Evolutionary conservation across 2,113 vertebrate species (phyloP), one percentile per base, ranked within the genome.

Genomic region (Cariama cristata): DNA sequence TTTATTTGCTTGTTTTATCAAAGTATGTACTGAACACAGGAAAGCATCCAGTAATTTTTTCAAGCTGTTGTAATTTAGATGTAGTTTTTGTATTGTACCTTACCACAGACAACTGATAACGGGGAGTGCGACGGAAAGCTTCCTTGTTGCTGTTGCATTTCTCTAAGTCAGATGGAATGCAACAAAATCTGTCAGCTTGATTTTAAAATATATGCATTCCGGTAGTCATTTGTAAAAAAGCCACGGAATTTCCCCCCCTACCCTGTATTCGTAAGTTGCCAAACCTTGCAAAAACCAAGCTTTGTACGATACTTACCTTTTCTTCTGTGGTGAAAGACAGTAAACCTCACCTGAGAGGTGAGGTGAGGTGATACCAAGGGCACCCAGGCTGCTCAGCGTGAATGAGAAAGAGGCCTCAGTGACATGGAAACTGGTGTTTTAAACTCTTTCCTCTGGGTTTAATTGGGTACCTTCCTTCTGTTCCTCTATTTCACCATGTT

Each of bases 211-310:
- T 3, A 2, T 5, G 2, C 49, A 19, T 60, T 68, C 40, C 4
- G 3, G 16, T 40, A 19, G 23, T 40, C 50, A 52, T 3, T 44
- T 45, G 8, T 44, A 21, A 59, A 49, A 44, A 73, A 77, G 8
- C 28, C 2, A 2, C 8, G 58, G 38, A 22, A n/a, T 27, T 66
- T 32, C 38, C 13, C 2, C 7, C 40, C 7, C 7, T 1, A 2
- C 1, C 8, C 1, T 0, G 2, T 28, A 14, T 42, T 30, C 2
- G 0, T 47, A n/a, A 69, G 33, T 53, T 73, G 18, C 40, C 27
- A 69, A 49, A 58, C 27, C 32, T 76, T 53, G 52, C 12, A 30
- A 58, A 71, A 75, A 19, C 7, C 24, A 30, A 67, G 22, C 18
- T 50, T 17, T 56, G 64, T 14, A 9, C 6, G 42, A 3, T n/a